Evolutionary conservation across 2,888 invertebrate genomes (phyloP), one percentile per base, ranked within the genome.

Genomic region (Erebia ligea): DNA sequence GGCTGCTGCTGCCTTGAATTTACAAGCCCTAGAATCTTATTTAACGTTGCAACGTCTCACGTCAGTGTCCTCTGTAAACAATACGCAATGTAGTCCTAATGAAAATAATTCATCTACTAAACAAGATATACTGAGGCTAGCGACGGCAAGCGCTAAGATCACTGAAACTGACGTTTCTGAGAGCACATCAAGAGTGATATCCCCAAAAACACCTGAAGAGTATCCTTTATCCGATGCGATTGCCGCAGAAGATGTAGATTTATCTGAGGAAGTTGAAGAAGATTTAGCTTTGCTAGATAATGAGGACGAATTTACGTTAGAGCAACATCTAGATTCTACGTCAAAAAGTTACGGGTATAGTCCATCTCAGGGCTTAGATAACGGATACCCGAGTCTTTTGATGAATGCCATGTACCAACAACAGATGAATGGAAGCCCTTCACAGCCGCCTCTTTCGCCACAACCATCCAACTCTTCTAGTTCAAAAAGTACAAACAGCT

Each of bases 1-100:
- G 5, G 97, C 97, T 10, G 97, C 97, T 52, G 96, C 97, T 52
- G 97, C 97, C 0, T 93, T 98, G 21, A 97, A 97, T 86, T 94
- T 97, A 50, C 97, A 97, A 90, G 97, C 97, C 42, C 90, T 97
- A 73, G 97, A 97, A 93, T 97, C 97, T 59, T 97, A 97, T 91
- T 94, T 97, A 85, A 96, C 97, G 64, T 91, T 97, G 75, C 97
- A 97, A 91, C 95, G 97, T 76, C 94, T 97, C 67, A 96, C 97
- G 64, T 94, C 95, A 34, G 95, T 95, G 67, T 95, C 95, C n/a
- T 92, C 95, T n/a, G 92, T 94, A 66, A 90, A 86, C 74, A 88
- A 81, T 73, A 85, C 79, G 73, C 86, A 84, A 84, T 79, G 89
- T 45, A 90, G 84, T 73, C 75, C 84, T 61, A 79, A 86, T 57